phyloP scores from a whole-genome alignment of 2,888 invertebrate genomes.

The Belgica antarctica region DNA sequence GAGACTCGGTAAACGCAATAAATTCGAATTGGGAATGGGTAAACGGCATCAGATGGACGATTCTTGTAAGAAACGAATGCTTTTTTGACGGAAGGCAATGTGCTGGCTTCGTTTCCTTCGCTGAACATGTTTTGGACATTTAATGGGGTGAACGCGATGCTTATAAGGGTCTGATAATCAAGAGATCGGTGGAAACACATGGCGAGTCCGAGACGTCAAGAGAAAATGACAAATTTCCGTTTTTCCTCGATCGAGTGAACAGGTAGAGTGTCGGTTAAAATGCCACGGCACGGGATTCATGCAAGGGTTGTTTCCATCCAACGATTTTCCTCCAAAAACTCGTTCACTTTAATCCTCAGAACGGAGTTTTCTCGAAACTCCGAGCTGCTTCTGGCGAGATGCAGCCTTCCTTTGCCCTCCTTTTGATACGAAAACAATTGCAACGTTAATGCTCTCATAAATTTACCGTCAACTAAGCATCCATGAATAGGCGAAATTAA shows the following conservation, averaged over 20 bases:
- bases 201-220: background rate
- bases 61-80: conserved; percentile 42
- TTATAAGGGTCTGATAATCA: conserved; percentile 40
- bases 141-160: conserved; percentile 32
- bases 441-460: conserved; percentile 39
- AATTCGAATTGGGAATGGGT: conserved; percentile 38
- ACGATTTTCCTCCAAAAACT: background rate
- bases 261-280: conserved; percentile 27
- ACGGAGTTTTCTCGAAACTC: background rate
- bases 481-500: conserved; percentile 26
- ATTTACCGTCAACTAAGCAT: conserved; percentile 21
- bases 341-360: conserved; percentile 24
- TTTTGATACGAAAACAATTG: conserved; percentile 23
- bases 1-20: conserved; percentile 35
- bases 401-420: conserved; percentile 4
- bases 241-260: conserved; percentile 23
- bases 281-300: conserved; percentile 17
- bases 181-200: conserved; percentile 36
- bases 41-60: conserved; percentile 33
- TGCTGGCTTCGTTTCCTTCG: conserved; percentile 28
- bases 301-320: conserved; percentile 34
- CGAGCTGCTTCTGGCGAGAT: background rate
- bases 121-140: conserved; percentile 25
- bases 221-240: conserved; percentile 40
- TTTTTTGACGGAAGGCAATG: conserved; percentile 33